Evolutionary conservation across 1,140 invertebrate genomes (phyloP).

Genomic region (Hycleus cichorii): DNA sequence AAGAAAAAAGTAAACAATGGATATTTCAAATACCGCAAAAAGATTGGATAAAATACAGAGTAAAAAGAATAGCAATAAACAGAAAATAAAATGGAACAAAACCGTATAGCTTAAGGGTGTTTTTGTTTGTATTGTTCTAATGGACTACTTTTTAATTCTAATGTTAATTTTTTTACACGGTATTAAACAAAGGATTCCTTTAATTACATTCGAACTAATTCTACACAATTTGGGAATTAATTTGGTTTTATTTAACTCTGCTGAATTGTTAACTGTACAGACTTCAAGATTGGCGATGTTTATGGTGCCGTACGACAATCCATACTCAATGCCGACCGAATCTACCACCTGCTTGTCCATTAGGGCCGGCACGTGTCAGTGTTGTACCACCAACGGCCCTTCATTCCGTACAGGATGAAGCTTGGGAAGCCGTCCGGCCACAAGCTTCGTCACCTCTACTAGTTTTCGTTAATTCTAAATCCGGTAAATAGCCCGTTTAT

Average conservation of each 20-base stretch:
- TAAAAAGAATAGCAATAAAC: no score
- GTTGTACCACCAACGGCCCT: constrained; percentile 89
- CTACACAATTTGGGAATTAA: no score
- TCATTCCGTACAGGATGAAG: constrained; percentile 82
- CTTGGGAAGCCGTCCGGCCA: constrained; percentile 80
- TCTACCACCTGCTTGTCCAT: constrained; percentile 65
- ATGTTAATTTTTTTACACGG: no score
- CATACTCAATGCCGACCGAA: constrained; percentile 80
- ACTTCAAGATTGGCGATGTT: constrained; percentile 91
- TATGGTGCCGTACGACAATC: constrained; percentile 91
- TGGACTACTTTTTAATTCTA: no score
- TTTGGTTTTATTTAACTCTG: background rate
- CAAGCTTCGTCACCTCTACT: constrained; percentile 70
- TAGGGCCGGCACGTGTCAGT: constrained; percentile 81
- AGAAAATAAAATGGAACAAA: no score
- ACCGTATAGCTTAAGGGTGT: no score
- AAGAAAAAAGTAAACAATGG: no score
- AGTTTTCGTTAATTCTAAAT: constrained; percentile 96
- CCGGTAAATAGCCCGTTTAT: constrained; percentile 42
- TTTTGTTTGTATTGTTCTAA: no score
- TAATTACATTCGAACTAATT: no score
- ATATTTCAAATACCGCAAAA: no score
- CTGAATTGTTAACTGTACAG: constrained; percentile 41
- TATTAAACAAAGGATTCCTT: no score
- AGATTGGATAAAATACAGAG: no score